Conservation (phyloP, 2,113 vertebrate genomes). For the Ciconia boyciana region DNA sequence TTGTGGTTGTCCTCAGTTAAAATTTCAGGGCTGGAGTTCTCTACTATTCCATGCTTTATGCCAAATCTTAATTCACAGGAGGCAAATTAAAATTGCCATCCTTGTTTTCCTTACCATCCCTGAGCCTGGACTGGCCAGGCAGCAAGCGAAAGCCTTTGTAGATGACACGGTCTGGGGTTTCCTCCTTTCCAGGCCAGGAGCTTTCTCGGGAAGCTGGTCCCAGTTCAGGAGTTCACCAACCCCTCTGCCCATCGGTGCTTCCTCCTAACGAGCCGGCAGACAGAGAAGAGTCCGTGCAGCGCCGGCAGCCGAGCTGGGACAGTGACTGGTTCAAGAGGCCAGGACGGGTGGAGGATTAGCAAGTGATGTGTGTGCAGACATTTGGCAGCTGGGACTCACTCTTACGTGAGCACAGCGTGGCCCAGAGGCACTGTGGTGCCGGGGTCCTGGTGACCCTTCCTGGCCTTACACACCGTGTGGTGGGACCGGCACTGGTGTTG, state of each 20-base stretch:
- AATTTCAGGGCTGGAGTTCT: background rate
- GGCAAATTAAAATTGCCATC: background rate
- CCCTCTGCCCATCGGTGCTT: rapidly evolving
- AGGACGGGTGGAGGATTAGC: background rate
- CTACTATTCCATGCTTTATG: background rate
- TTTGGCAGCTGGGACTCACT: background rate
- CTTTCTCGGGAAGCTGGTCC: background rate
- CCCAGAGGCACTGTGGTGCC: rapidly evolving
- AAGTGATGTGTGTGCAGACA: background rate
- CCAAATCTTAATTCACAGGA: background rate
- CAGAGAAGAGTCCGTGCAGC: background rate
- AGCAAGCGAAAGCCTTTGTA: background rate
- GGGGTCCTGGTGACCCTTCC: background rate
- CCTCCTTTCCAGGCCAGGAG: background rate
- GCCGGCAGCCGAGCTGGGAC: rapidly evolving
- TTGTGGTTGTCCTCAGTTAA: background rate
- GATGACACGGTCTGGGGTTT: background rate
- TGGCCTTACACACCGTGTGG: rapidly evolving
- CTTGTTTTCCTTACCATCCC: background rate
- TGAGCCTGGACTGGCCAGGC: background rate
- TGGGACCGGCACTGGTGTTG: background rate
- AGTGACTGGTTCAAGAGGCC: background rate
- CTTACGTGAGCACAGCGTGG: rapidly evolving
- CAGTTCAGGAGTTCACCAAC: background rate
- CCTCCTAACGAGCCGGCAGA: rapidly evolving